Percentiles rank a stretch among this genome's conserved stretches.
Evolutionary conservation across 2,113 vertebrate genomes (phyloP).

Genomic region (Catharus minimus): DNA sequence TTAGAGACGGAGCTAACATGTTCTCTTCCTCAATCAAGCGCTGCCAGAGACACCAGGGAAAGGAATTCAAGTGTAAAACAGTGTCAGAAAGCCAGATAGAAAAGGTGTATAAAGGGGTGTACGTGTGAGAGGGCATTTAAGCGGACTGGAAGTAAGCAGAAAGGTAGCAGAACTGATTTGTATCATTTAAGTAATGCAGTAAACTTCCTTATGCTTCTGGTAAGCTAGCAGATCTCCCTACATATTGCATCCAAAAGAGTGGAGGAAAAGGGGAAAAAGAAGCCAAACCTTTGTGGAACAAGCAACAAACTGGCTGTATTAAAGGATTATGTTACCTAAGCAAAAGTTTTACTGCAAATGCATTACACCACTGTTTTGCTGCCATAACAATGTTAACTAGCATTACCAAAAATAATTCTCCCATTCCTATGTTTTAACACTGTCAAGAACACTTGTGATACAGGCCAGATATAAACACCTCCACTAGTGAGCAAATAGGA

Average conservation of each 20-base stretch:
- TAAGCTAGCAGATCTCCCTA: neutral
- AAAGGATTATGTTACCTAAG: neutral
- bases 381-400: neutral
- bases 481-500: neutral
- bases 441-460: neutral
- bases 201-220: neutral
- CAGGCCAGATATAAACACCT: neutral
- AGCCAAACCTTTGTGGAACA: neutral
- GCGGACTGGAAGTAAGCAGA: neutral
- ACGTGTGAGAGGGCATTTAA: neutral
- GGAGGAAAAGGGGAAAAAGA: neutral
- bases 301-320: neutral
- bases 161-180: neutral
- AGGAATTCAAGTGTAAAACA: neutral
- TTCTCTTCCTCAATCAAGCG: constrained; percentile 97
- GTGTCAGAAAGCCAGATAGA: neutral
- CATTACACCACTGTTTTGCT: neutral
- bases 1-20: constrained; percentile 94
- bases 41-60: constrained; percentile 61
- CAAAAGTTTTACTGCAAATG: neutral
- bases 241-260: neutral
- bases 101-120: neutral
- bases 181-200: neutral
- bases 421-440: neutral
- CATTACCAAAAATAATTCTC: neutral